Conservation (phyloP, 2,888 invertebrate species). For the Anaspis maculata region DNA sequence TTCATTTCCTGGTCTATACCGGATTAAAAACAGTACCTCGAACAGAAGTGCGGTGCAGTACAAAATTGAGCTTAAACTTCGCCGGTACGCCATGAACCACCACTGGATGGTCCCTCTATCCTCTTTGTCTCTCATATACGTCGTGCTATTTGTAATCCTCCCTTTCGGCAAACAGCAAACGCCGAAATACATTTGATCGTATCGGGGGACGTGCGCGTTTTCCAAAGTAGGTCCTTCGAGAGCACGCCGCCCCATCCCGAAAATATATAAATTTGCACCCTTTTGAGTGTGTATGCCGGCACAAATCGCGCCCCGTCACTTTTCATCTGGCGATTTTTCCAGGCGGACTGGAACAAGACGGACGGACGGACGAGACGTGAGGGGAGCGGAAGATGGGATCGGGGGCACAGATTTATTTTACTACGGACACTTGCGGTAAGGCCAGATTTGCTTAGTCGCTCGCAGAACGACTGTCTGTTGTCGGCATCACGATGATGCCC, state of each 20-base stretch:
- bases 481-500: too few relatives aligned
- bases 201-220: conserved; percentile 20
- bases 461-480: too few relatives aligned
- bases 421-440: conserved; percentile 5
- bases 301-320: conserved; percentile 15
- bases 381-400: background rate
- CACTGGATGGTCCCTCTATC: too few relatives aligned
- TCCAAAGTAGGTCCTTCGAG: conserved; percentile 17
- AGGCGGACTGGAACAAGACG: background rate
- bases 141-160: conserved; percentile 15
- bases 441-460: conserved; percentile 6
- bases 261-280: conserved; percentile 20
- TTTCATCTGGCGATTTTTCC: conserved; percentile 9
- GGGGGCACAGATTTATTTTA: conserved; percentile 6
- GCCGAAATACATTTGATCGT: conserved; percentile 20
- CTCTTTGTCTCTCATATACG: conserved; percentile 12
- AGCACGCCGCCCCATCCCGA: conserved; percentile 14
- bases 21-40: too few relatives aligned
- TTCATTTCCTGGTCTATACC: too few relatives aligned
- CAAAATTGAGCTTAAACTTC: too few relatives aligned
- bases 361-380: conserved; percentile 1
- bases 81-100: too few relatives aligned
- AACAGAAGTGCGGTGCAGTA: too few relatives aligned
- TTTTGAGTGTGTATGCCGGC: conserved; percentile 13
- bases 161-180: conserved; percentile 19